Percentiles rank a stretch among this genome's conserved stretches.
phyloP scores from a whole-genome alignment of 2,888 invertebrate species.

The Deroplatys truncata region DNA sequence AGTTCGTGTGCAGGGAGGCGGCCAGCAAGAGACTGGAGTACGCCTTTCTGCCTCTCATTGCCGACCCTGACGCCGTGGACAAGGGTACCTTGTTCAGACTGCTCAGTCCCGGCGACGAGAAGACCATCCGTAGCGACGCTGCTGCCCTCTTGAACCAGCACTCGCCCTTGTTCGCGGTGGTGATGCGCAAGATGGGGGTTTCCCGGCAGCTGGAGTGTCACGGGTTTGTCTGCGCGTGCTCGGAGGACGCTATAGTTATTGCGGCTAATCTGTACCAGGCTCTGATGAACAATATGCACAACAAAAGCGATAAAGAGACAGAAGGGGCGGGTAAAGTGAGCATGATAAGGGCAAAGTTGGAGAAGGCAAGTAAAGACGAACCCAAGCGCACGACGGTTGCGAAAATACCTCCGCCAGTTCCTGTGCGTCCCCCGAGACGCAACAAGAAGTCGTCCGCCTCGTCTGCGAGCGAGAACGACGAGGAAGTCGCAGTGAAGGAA shows the following conservation, averaged over 20 bases:
- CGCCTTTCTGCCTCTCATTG: constrained; percentile 80
- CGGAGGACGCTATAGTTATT: constrained; percentile 87
- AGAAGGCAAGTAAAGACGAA: background rate
- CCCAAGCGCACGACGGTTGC: background rate
- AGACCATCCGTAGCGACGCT: constrained; percentile 38
- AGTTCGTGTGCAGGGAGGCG: constrained; percentile 67
- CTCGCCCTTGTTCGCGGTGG: constrained; percentile 84
- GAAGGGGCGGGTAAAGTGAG: background rate
- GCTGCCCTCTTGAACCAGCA: constrained; percentile 46
- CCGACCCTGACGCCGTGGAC: constrained; percentile 75
- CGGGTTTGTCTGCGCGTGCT: constrained; percentile 83
- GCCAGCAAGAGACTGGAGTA: constrained; percentile 55
- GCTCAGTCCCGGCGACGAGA: constrained; percentile 48
- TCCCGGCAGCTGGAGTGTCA: constrained; percentile 83
- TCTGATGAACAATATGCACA: constrained; percentile 73
- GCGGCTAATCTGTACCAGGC: constrained; percentile 89
- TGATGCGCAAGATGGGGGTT: constrained; percentile 73
- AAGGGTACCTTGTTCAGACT: constrained; percentile 63
- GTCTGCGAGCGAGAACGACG: constrained; percentile 49
- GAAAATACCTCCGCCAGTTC: constrained; percentile 40
- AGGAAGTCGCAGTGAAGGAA: constrained; percentile 37
- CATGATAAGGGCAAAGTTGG: background rate
- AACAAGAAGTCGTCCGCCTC: constrained; percentile 65
- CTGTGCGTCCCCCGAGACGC: constrained; percentile 69
- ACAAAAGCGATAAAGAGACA: background rate